These are phyloP conservation scores for Propithecus deckenii DNA, from an alignment of 2,797 vertebrate species.

Conservation along the genomic window DNA sequence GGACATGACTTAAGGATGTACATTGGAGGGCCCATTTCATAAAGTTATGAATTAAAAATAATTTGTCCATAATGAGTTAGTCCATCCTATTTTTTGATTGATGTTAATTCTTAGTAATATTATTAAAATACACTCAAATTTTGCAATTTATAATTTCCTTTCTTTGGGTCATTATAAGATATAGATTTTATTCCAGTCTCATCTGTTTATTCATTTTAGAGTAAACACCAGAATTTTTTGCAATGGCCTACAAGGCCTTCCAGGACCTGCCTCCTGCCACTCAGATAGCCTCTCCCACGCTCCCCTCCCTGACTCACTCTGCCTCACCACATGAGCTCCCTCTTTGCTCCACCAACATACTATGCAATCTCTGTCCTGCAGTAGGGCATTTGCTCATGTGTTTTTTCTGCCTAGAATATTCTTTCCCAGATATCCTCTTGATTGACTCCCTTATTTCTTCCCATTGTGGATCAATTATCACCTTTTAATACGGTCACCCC, in stretches of 20 bases:
- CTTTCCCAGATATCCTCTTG: not conserved
- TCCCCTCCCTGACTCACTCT: not conserved
- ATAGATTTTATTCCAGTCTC: not conserved
- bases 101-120: slow-evolving; percentile 4
- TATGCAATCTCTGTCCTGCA: not conserved
- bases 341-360: not conserved
- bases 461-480: not conserved
- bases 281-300: not conserved
- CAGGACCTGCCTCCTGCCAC: not conserved
- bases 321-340: not conserved
- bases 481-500: not conserved
- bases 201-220: not conserved
- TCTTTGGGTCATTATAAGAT: not conserved
- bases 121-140: not conserved
- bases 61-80: not conserved
- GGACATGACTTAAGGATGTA: not conserved
- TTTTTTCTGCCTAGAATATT: not conserved
- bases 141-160: not conserved
- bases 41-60: not conserved
- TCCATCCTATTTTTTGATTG: not conserved
- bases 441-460: not conserved
- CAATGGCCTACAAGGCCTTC: not conserved
- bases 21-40: not conserved
- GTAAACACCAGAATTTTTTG: not conserved
- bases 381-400: not conserved